Evolutionary conservation across 1,140 invertebrate species (phyloP), one percentile per base, ranked within the genome.

Genomic region (Calliopsis andreniformis): DNA sequence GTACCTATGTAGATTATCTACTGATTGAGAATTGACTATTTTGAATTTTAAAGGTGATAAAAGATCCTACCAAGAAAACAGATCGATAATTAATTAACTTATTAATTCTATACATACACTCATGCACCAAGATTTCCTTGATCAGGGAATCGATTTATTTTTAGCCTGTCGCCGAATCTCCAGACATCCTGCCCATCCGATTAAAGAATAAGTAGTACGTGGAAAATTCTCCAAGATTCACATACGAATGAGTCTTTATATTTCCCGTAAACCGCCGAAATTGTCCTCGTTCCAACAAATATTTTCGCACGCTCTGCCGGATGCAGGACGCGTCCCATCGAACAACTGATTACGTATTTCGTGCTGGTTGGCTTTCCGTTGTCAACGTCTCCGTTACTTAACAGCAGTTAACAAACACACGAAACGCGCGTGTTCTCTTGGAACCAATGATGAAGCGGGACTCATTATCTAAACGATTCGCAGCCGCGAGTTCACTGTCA

Each of bases 401-500:
- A 42, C 3, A 12, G 10, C n/a, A n/a, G n/a, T n/a, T n/a, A n/a
- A 4, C 2, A 12, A 39, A 5, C 20, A 2, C n/a, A 4, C 47
- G 23, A 42, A 32, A 42, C 10, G 12, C 16, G 12, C n/a, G 28
- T 30, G n/a, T 10, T 12, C 7, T 42, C 10, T 6, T 39, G 18
- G 8, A 28, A 14, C 25, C 14, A n/a, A 25, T 39, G 53, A 58
- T 5, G 18, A 6, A 58, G 53, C 56, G 42, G 69, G 62, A 62
- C 39, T 71, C 69, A 45, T 61, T 63, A 71, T 71, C 58, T 71
- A 71, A 71, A 71, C 69, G 58, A 63, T 5, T 10, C 18, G 35
- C 14, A 7, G n/a, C 58, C 58, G 20, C 58, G 58, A 16, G 23
- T 63, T 62, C 56, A 59, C 10, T 25, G 61, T 30, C 23, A 23